phyloP scores from a whole-genome alignment of 2,888 invertebrate species.

The Tubulanus polymorphus region DNA sequence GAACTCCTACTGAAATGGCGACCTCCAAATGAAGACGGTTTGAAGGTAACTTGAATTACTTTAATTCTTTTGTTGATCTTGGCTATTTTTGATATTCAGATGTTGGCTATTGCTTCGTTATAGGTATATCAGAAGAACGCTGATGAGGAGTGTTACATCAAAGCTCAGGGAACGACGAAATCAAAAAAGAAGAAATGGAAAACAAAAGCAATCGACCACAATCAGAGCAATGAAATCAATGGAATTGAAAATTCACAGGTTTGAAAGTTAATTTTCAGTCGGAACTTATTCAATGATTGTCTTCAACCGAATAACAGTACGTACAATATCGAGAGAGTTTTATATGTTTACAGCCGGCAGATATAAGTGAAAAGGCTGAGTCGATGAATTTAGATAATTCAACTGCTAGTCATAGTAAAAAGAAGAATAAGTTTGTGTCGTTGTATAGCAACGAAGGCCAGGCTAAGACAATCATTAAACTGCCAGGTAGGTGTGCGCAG shows the following conservation, averaged over 20 bases:
- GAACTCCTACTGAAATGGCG: slow-evolving; percentile 56
- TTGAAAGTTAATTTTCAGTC: too few relatives aligned
- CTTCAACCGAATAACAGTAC: too few relatives aligned
- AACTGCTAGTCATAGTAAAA: slow-evolving; percentile 34
- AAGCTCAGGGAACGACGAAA: slow-evolving; percentile 4
- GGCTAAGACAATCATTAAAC: slow-evolving; percentile 55
- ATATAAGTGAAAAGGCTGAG: too few relatives aligned
- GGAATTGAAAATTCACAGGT: too few relatives aligned
- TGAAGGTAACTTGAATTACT: too few relatives aligned
- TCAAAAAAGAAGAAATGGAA: slow-evolving; percentile 9
- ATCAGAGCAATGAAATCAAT: neutral
- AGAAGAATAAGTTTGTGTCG: slow-evolving; percentile 67
- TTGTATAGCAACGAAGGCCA: slow-evolving; percentile 70
- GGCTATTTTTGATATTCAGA: neutral
- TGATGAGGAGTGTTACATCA: slow-evolving; percentile 13
- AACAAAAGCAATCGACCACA: slow-evolving; percentile 7
- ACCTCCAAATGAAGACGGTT: too few relatives aligned
- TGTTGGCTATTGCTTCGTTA: neutral
- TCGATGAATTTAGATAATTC: too few relatives aligned
- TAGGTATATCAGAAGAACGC: slow-evolving; percentile 18
- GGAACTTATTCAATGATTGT: too few relatives aligned
- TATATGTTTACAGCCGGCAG: too few relatives aligned
- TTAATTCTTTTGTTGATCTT: neutral
- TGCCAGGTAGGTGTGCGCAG: slow-evolving; percentile 52
- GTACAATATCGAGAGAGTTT: too few relatives aligned